These are phyloP conservation scores for Drosophila repletoides DNA, from an alignment of 1,140 invertebrate species.

Conservation along the genomic window DNA sequence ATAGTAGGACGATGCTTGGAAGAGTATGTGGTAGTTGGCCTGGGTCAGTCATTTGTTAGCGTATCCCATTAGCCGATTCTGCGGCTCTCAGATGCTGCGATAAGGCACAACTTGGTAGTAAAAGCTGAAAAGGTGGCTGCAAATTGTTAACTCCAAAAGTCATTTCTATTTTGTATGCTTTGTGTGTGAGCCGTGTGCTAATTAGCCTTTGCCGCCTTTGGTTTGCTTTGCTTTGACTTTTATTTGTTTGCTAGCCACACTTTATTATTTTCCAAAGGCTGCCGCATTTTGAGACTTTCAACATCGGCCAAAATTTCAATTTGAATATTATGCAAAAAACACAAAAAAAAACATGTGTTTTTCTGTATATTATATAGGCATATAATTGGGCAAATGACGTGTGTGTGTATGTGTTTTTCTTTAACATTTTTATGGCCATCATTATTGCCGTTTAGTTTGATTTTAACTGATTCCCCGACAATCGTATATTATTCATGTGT, in stretches of 20 bases:
- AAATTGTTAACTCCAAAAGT: slow-evolving; percentile 11
- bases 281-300: background rate
- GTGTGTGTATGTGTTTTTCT: slow-evolving; percentile 39
- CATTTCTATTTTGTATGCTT: slow-evolving; percentile 42
- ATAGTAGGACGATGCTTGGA: slow-evolving; percentile 11
- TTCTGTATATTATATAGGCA: too few species aligned
- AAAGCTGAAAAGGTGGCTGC: background rate
- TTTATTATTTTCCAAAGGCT: slow-evolving; percentile 12
- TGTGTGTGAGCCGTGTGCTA: slow-evolving; percentile 48
- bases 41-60: slow-evolving; percentile 41
- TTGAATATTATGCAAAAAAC: slow-evolving; percentile 22
- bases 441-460: slow-evolving; percentile 35
- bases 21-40: slow-evolving; percentile 12
- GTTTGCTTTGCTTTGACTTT: slow-evolving; percentile 37
- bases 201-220: slow-evolving; percentile 29
- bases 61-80: slow-evolving; percentile 18
- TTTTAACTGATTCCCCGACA: slow-evolving; percentile 9
- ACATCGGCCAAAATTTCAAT: slow-evolving; percentile 5
- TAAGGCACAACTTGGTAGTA: slow-evolving; percentile 9
- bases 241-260: slow-evolving; percentile 6
- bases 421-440: slow-evolving; percentile 38
- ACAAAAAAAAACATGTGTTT: slow-evolving; percentile 6
- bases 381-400: slow-evolving; percentile 31
- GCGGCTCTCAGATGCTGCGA: slow-evolving; percentile 14
- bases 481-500: slow-evolving; percentile 24